Evolutionary conservation across 2,888 invertebrate genomes (phyloP).

Genomic region (Oxyteleia sp.): DNA sequence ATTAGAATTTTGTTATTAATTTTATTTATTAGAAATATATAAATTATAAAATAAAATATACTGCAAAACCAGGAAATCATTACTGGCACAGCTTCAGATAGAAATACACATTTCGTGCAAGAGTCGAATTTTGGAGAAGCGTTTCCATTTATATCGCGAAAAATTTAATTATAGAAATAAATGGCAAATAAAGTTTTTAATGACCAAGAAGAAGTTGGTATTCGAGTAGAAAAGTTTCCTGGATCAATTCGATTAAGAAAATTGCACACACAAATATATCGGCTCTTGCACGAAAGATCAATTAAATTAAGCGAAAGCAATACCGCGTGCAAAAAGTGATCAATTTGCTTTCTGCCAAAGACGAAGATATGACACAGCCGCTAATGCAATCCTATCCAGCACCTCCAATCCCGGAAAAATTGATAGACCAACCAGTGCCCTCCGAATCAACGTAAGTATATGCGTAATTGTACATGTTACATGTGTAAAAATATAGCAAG

Average conservation of each 20-base stretch:
- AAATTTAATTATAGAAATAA: too few relatives aligned
- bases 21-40: too few relatives aligned
- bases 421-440: constrained; percentile 92
- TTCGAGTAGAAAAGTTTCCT: constrained; percentile 22
- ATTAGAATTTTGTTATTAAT: too few relatives aligned
- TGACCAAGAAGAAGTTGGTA: constrained; percentile 28
- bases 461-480: constrained; percentile 15
- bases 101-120: too few relatives aligned
- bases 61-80: too few relatives aligned
- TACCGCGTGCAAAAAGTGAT: constrained; percentile 30
- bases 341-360: constrained; percentile 72
- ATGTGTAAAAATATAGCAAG: not conserved
- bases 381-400: constrained; percentile 91
- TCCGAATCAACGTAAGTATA: constrained; percentile 93
- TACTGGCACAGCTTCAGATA: too few relatives aligned
- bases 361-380: constrained; percentile 82
- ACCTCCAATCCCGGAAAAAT: constrained; percentile 90
- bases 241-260: constrained; percentile 33
- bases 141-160: too few relatives aligned
- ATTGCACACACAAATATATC: constrained; percentile 24
- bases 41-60: too few relatives aligned
- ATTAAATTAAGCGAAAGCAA: constrained; percentile 45
- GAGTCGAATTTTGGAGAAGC: too few relatives aligned
- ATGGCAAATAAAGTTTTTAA: too few relatives aligned
- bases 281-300: not conserved